Conservation (phyloP, 2,888 invertebrate species). For the Brenthis hecate region DNA sequence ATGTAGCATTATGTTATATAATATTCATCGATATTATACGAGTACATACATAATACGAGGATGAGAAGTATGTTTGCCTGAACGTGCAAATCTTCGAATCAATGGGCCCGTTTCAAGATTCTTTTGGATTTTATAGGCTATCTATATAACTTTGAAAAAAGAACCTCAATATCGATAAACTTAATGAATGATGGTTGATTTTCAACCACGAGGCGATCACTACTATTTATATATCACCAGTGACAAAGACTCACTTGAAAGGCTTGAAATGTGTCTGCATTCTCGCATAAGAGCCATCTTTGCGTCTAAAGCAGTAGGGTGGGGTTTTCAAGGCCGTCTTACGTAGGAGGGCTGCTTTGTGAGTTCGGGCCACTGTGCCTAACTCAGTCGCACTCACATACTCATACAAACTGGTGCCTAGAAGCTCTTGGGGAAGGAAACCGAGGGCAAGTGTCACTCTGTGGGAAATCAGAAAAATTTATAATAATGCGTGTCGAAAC, state of each 20-base stretch:
- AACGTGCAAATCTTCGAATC: too few relatives aligned
- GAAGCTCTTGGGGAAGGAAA: conserved; percentile 94
- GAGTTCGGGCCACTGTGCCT: conserved; percentile 89
- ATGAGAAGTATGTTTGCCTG: too few relatives aligned
- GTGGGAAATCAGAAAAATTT: conserved; percentile 33
- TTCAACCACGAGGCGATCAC: too few relatives aligned
- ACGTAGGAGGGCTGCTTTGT: conserved; percentile 88
- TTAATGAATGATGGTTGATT: too few relatives aligned
- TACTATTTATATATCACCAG: too few relatives aligned
- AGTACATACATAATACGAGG: too few relatives aligned
- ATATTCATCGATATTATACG: too few relatives aligned
- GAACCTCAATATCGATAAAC: too few relatives aligned
- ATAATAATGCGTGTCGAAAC: not conserved
- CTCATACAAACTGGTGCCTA: conserved; percentile 96
- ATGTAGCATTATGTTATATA: too few relatives aligned
- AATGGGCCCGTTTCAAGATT: too few relatives aligned
- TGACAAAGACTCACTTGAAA: conserved; percentile 80
- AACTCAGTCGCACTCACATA: conserved; percentile 93
- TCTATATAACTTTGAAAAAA: too few relatives aligned
- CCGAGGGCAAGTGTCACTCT: conserved; percentile 94
- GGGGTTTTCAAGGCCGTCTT: conserved; percentile 85
- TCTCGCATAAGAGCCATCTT: conserved; percentile 87
- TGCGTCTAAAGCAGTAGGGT: conserved; percentile 90
- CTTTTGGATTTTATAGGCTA: too few relatives aligned
- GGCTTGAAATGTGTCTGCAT: conserved; percentile 93